These are phyloP conservation scores for Phasianus colchicus DNA, from an alignment of 2,113 vertebrate genomes.

Conservation along the genomic window DNA sequence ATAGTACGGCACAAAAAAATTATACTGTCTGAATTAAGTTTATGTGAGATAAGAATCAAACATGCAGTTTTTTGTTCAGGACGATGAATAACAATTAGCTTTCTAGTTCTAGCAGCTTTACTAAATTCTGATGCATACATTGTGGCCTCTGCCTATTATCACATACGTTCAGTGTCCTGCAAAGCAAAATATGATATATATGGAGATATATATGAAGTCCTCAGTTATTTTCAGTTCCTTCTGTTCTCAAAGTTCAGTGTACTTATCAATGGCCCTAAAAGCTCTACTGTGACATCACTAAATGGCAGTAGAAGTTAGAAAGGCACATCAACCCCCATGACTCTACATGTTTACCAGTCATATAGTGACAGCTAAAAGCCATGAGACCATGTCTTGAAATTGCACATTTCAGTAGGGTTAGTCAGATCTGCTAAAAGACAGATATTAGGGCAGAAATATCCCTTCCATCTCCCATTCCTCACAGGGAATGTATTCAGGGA, in stretches of 20 bases:
- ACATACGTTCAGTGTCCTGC: neutral
- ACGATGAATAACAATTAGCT: neutral
- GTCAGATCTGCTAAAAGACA: neutral
- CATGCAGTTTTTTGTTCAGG: neutral
- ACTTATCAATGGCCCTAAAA: neutral
- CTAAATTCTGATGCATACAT: neutral
- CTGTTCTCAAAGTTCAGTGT: neutral
- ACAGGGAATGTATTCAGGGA: accelerated
- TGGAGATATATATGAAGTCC: neutral
- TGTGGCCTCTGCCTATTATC: neutral
- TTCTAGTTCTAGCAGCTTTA: neutral
- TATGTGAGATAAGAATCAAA: neutral
- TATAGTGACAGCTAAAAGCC: accelerated
- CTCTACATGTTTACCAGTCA: neutral
- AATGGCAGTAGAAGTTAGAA: neutral
- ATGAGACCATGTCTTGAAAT: accelerated
- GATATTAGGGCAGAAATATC: neutral
- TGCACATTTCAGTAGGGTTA: accelerated
- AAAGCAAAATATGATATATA: neutral
- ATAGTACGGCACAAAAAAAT: neutral
- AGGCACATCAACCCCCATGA: slow-evolving; percentile 11
- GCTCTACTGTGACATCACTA: neutral
- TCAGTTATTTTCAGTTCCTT: neutral
- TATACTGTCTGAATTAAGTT: neutral
- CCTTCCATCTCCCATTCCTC: accelerated